Evolutionary conservation across 2,888 invertebrate genomes (phyloP).

Genomic region (Molorchus minor): DNA sequence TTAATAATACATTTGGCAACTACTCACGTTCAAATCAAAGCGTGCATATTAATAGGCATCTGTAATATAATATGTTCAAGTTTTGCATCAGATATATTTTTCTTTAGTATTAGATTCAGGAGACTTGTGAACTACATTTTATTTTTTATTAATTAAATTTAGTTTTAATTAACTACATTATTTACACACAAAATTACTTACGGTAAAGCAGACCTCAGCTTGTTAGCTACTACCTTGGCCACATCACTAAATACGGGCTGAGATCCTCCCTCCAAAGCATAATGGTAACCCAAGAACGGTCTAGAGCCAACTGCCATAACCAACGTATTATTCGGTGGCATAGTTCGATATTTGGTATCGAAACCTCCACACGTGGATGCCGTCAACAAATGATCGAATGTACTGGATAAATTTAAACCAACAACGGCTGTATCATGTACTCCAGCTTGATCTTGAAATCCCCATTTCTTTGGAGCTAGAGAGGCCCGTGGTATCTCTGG

Average conservation of each 20-base stretch:
- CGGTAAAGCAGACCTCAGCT: slow-evolving; percentile 83
- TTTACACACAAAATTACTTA: no score
- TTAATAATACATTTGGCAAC: no score
- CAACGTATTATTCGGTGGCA: slow-evolving; percentile 79
- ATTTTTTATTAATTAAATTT: no score
- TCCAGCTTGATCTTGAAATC: slow-evolving; percentile 78
- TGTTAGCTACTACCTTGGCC: slow-evolving; percentile 80
- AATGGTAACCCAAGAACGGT: slow-evolving; percentile 90
- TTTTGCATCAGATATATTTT: no score
- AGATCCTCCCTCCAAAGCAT: slow-evolving; percentile 86
- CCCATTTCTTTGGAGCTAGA: slow-evolving; percentile 85
- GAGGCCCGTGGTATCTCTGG: no score
- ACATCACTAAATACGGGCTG: slow-evolving; percentile 88
- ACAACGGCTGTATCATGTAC: slow-evolving; percentile 82
- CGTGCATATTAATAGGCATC: no score
- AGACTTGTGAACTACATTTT: no score
- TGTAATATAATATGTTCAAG: no score
- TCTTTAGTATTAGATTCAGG: no score
- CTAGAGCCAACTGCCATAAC: slow-evolving; percentile 81
- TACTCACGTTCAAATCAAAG: no score
- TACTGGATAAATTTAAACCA: slow-evolving; percentile 75
- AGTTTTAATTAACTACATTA: no score
- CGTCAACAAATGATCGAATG: slow-evolving; percentile 87
- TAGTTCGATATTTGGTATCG: slow-evolving; percentile 74
- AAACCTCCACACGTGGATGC: slow-evolving; percentile 82